phyloP scores from a whole-genome alignment of 2,797 vertebrate genomes.

The Smutsia temminckii region DNA sequence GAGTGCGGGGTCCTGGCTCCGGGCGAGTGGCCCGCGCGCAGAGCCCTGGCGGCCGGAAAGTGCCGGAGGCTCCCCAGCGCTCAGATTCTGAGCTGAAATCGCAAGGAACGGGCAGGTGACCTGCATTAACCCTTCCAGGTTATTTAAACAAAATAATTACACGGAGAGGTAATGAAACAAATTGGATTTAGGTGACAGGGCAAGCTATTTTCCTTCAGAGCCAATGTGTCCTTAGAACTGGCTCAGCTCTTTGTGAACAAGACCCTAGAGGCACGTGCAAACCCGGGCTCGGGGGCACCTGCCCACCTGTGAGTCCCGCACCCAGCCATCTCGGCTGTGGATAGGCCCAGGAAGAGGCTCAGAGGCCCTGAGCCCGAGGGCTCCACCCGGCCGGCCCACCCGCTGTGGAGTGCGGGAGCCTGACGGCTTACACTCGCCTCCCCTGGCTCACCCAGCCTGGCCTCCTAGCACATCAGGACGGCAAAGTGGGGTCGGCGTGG shows the following conservation, averaged over 20 bases:
- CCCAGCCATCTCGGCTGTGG: neutral
- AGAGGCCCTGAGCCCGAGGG: no score
- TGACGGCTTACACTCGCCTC: neutral
- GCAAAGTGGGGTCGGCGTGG: neutral
- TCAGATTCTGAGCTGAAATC: neutral
- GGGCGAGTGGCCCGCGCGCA: no score
- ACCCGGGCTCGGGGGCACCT: neutral
- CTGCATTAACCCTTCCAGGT: no score
- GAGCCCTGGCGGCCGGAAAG: no score
- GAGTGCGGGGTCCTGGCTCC: neutral
- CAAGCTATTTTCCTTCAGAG: neutral
- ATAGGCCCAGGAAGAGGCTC: rapidly evolving
- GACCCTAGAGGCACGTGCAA: neutral
- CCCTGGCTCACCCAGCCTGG: no score
- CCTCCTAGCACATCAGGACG: neutral
- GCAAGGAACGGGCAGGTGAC: neutral
- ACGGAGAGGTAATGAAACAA: neutral
- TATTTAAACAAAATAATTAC: neutral
- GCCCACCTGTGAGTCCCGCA: rapidly evolving
- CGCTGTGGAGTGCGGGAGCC: neutral
- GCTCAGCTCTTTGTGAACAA: neutral
- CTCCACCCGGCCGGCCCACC: neutral
- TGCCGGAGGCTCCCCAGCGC: no score
- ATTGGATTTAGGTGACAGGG: neutral
- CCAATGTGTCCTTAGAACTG: rapidly evolving